Evolutionary conservation across 2,888 invertebrate genomes (phyloP), one percentile per base, ranked within the genome.

Genomic region (Perithous albicinctus): DNA sequence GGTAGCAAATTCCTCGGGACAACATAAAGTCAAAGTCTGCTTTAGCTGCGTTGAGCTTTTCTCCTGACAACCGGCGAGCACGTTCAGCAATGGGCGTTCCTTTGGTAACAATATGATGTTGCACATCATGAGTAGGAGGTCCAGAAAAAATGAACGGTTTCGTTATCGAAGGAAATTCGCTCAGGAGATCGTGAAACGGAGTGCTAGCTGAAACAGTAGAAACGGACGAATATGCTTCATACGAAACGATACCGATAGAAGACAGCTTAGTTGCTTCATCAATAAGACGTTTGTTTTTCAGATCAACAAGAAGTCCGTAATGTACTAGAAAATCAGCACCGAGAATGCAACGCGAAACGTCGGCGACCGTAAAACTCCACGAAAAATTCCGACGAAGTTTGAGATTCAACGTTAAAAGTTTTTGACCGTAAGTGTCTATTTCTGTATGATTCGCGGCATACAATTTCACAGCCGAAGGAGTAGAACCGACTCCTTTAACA

Each of bases 361-460:
- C n/a, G n/a, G n/a, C 90, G 0, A 91, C 84, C 0, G 88, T 82
- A 76, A 91, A 92, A 1, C 83, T 82, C 89, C 89, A 91, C 0
- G 73, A 46, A 23, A 88, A 90, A 2, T 78, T 83, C 5, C 89
- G 85, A n/a, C 88, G 84, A 5, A 90, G 73, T 20, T 89, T 88
- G 4, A 91, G 46, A 29, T 90, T 84, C 0, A 90, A 38, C 0
- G 83, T 63, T 0, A 88, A 63, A 0, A 81, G 69, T 4, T 80
- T 77, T 6, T 74, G 83, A 1, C 90, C 91, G 79, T 89, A 91
- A 0, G 90, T 91, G 3, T 80, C 32, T 6, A 91, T 90, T 0
- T 59, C 35, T 0, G 90, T 75, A 8, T 89, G 87, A 63, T 92
- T 91, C 0, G 89, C 90, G 18, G 90, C 91, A 63, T 70, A 86